Conservation (phyloP, 2,888 invertebrate species). For the Horisme vitalbata region DNA sequence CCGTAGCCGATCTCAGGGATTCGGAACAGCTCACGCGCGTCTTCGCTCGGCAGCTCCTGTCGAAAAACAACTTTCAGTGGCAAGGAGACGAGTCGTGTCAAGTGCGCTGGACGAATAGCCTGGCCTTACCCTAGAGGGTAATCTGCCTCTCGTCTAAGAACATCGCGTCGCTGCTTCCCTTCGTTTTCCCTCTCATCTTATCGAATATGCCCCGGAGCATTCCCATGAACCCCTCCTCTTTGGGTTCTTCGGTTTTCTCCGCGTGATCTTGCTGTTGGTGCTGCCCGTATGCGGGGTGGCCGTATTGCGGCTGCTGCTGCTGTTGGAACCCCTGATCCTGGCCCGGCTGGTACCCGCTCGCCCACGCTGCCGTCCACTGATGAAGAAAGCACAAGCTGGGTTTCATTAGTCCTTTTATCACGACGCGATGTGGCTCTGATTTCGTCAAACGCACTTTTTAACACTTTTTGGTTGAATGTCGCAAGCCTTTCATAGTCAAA, state of each 20-base stretch:
- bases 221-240: constrained; percentile 50
- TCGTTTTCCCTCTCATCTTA: constrained; percentile 47
- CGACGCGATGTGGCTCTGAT: constrained; percentile 63
- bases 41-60: constrained; percentile 61
- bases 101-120: constrained; percentile 75
- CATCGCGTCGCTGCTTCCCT: constrained; percentile 47
- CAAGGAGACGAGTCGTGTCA: constrained; percentile 32
- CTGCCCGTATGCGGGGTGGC: constrained; percentile 17
- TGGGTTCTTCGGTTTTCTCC: constrained; percentile 31
- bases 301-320: constrained; percentile 19
- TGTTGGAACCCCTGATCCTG: constrained; percentile 23
- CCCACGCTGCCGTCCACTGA: constrained; percentile 65
- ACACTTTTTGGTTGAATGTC: constrained; percentile 43
- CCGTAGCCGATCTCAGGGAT: constrained; percentile 35
- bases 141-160: constrained; percentile 34
- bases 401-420: constrained; percentile 74
- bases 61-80: constrained; percentile 57
- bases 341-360: constrained; percentile 20
- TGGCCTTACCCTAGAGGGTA: constrained; percentile 22
- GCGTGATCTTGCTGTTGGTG: constrained; percentile 24
- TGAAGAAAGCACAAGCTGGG: constrained; percentile 78
- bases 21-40: constrained; percentile 45
- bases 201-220: constrained; percentile 58
- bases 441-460: constrained; percentile 78
- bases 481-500: constrained; percentile 25